phyloP scores from a whole-genome alignment of 37 sponge, comb jelly and placozoan genomes.

The Chondrosia reniformis region DNA sequence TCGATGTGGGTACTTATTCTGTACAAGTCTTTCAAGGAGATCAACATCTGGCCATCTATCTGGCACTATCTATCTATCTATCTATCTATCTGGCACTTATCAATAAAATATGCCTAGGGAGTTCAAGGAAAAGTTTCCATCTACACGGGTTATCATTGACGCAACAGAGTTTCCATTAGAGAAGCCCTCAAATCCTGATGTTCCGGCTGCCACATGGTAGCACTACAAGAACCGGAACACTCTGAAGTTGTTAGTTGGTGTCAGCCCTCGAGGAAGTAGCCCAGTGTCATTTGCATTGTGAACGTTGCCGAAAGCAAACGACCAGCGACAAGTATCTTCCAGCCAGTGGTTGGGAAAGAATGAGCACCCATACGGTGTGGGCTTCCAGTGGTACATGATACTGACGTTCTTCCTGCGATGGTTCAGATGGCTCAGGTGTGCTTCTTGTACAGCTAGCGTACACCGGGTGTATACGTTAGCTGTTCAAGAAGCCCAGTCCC shows the following conservation, averaged over 20 bases:
- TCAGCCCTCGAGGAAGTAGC: slow-evolving; percentile 24
- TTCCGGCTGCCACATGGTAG: slow-evolving; percentile 20
- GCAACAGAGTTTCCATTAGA: slow-evolving; percentile 23
- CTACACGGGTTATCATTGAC: slow-evolving; percentile 18
- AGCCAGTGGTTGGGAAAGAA: slow-evolving; percentile 4
- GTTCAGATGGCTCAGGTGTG: too few relatives aligned
- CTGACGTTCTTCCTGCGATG: too few relatives aligned
- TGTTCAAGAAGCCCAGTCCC: too few relatives aligned
- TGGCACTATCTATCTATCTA: too few relatives aligned
- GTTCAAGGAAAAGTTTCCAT: slow-evolving; percentile 16
- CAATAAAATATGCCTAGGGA: slow-evolving; percentile 15
- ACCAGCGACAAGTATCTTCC: slow-evolving; percentile 25
- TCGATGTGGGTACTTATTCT: slow-evolving; percentile 14
- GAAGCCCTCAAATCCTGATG: slow-evolving; percentile 26
- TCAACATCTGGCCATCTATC: not conserved
- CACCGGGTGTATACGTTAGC: too few relatives aligned
- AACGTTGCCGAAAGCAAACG: slow-evolving; percentile 2
- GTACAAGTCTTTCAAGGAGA: slow-evolving; percentile 11
- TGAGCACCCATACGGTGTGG: too few relatives aligned
- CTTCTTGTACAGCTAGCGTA: too few relatives aligned
- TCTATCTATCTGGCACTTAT: not conserved
- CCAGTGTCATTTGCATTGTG: slow-evolving; percentile 13
- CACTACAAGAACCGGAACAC: slow-evolving; percentile 24
- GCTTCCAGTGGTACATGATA: too few relatives aligned
- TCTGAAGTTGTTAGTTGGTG: slow-evolving; percentile 23